Percentiles rank a stretch among this genome's conserved stretches.
These are phyloP conservation scores for Sorex fumeus DNA, from an alignment of 2,113 vertebrate genomes.

Conservation along the genomic window DNA sequence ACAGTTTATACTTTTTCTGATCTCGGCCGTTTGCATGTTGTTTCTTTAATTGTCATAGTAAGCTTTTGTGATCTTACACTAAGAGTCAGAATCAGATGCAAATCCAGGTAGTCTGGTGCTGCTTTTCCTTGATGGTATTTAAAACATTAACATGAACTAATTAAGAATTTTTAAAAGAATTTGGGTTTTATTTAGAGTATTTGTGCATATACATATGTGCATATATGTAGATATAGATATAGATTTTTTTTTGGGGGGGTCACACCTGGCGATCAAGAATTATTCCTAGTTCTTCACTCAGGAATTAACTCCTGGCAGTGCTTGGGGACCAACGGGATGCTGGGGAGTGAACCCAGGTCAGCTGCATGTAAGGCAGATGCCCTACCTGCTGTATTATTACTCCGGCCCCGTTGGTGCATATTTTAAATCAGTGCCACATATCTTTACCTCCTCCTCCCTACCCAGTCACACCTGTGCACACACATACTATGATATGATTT, in stretches of 20 bases:
- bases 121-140: not conserved
- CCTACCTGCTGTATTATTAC: no score
- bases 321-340: no score
- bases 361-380: no score
- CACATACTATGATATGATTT: not conserved
- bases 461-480: not conserved
- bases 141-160: constrained; percentile 37
- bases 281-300: no score
- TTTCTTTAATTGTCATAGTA: not conserved
- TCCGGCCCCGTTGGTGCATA: not conserved
- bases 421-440: not conserved
- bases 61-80: not conserved
- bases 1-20: constrained; percentile 1
- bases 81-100: not conserved
- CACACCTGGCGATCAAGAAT: no score
- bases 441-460: not conserved
- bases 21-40: not conserved
- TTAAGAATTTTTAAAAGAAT: constrained; percentile 29
- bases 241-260: no score
- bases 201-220: not conserved
- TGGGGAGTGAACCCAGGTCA: no score
- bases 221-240: no score
- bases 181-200: constrained; percentile 15
- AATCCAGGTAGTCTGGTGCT: not conserved
- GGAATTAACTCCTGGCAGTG: no score